Base-by-base conservation (phyloP, 2,888 invertebrate genomes). In the Homarus gammarus region DNA sequence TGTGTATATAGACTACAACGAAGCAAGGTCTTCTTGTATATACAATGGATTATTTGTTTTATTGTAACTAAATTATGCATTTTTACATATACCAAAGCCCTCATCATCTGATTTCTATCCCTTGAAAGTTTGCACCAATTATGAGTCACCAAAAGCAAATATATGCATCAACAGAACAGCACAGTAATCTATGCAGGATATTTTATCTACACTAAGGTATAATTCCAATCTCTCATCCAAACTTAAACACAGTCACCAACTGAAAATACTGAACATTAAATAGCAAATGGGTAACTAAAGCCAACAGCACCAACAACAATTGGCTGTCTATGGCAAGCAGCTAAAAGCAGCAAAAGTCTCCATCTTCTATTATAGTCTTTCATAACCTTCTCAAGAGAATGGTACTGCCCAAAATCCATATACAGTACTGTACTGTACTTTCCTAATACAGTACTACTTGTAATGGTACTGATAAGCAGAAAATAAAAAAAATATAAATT, bases 281-380 rank as follows among this genome's bases (percentile, higher is more conserved):
- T 2, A 64, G 27, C n/a, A 27, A 64, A n/a, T 27, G 27, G 6
- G 49, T 31, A 49, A 27, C 49, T 18, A 12, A 77, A 77, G 77
- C 49, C 77, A 77, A 15, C n/a, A 77, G 27, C 77, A 77, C 49
- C 49, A 49, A 27, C 49, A 77, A 22, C 40, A 44, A 49, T n/a
- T 77, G 77, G 22, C 12, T 27, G 8, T 40, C 40, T 40, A n/a
- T 22, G 75, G 44, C 77, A 77, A 77, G 77, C 77, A 77, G 22
- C 5, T 27, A 27, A 64, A 3, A 27, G 64, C 27, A 64, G 27
- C 31, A 64, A 64, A 64, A 64, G 3, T 1, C 64, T 27, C 2
- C 6, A 64, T 64, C 27, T 64, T 64, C 64, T 6, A 64, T 64
- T 27, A 64, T 27, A 64, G 27, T 64, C 64, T 64, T 72, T 72